Evolutionary conservation across 2,113 vertebrate genomes (phyloP).

Genomic region (Fregetta grallaria): DNA sequence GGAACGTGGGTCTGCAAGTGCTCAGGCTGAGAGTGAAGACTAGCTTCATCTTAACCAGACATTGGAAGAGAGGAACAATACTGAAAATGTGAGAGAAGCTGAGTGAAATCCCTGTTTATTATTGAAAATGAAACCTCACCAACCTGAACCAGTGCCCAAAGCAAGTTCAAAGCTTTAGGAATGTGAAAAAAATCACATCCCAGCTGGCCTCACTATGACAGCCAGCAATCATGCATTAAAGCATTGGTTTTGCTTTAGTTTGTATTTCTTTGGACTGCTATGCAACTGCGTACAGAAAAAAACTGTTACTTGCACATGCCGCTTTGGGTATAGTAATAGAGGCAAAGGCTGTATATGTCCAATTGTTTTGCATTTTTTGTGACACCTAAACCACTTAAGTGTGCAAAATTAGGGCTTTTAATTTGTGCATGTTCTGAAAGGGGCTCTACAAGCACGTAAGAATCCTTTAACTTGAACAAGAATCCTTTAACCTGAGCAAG

Average conservation of each 20-base stretch:
- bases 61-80: not conserved
- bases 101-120: not conserved
- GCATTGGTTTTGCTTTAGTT: not conserved
- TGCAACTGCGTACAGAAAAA: not conserved
- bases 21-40: not conserved
- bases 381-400: not conserved
- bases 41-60: not conserved
- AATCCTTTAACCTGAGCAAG: not conserved
- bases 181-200: not conserved
- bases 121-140: not conserved
- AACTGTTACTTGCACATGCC: not conserved
- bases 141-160: not conserved
- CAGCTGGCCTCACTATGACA: not conserved
- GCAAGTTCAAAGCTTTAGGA: not conserved
- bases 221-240: not conserved
- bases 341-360: not conserved
- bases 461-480: not conserved
- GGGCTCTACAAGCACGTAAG: not conserved
- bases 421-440: not conserved
- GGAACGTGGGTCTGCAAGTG: not conserved
- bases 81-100: not conserved
- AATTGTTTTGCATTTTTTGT: not conserved
- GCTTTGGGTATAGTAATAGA: not conserved
- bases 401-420: not conserved
- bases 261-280: not conserved